Evolutionary conservation across 1,140 invertebrate genomes (phyloP), one percentile per base, ranked within the genome.

Genomic region (Atopsyche davidsoni): DNA sequence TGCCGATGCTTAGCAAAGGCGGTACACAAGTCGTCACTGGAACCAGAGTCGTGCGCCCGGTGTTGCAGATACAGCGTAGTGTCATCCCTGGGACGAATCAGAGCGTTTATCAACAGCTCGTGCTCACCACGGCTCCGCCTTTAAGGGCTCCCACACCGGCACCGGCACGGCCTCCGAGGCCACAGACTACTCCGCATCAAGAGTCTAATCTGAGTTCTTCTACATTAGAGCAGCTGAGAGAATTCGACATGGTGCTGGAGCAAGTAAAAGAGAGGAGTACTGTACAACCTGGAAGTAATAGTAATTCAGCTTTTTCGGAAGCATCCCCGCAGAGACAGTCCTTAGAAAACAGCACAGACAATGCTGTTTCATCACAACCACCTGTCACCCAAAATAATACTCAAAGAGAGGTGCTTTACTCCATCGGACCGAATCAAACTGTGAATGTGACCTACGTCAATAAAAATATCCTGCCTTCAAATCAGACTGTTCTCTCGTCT

Each of bases 201-300:
- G 67, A 72, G 59, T 67, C 72, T n/a, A 68, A 72, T 54, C 63
- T 74, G 62, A 73, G 72, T 43, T 65, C 72, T 17, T 77, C 80
- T 6, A 87, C 85, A 7, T 63, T 87, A 17, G 85, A 89, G 63
- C 86, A 88, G 59, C 61, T 89, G 4, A 69, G 85, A 24, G 86
- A 89, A 64, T 89, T 89, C 60, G 86, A 89, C 63, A 85, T 85
- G 65, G 85, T 89, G 1, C 69, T 88, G 32, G 85, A 89, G 62
- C 83, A 87, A 67, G 80, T 87, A 1, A 87, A 87, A 60, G 84
- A 87, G 64, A 67, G 83, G 31, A 85, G 82, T 49, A 80, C 77
- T 1, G 78, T 78, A 2, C 77, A 78, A 52, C 70, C 71, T 2
- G 54, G 53, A 22, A 53, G 38, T 22, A 58, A 68, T 22, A 52